Conservation (phyloP, 1,140 invertebrate species). For the Zaprionus taronus region DNA sequence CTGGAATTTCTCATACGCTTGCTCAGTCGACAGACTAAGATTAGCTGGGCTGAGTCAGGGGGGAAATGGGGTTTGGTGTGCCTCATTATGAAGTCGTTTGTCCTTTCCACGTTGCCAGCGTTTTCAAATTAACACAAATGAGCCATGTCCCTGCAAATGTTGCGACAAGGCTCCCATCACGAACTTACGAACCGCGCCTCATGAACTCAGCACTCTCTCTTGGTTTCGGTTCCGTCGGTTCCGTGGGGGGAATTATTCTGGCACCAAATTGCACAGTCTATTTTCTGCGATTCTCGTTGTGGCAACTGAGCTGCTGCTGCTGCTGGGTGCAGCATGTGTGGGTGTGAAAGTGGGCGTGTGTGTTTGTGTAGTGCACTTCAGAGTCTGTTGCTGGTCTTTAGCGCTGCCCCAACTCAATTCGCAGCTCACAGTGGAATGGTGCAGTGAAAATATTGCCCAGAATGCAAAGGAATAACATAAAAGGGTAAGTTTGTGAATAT, state of each 20-base stretch:
- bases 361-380: conserved; percentile 35
- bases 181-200: conserved; percentile 8
- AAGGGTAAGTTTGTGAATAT: not conserved
- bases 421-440: conserved; percentile 17
- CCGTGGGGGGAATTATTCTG: conserved; percentile 2
- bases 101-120: conserved; percentile 3
- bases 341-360: not conserved
- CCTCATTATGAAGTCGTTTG: conserved; percentile 3
- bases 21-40: conserved; percentile 2
- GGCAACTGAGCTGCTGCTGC: conserved; percentile 13
- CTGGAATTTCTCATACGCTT: conserved; percentile 5
- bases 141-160: conserved; percentile 28
- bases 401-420: not conserved
- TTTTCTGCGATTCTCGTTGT: conserved; percentile 31
- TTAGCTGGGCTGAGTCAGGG: not conserved
- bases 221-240: not conserved
- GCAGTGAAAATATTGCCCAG: not conserved
- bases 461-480: not conserved
- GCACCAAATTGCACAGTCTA: conserved; percentile 27
- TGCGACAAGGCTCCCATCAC: conserved; percentile 18
- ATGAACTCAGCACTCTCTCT: conserved; percentile 16
- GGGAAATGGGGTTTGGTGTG: not conserved
- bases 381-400: conserved; percentile 29
- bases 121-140: conserved; percentile 48
- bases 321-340: conserved; percentile 16